Base-by-base conservation (phyloP, 2,888 invertebrate genomes). In the Neria commutata region DNA sequence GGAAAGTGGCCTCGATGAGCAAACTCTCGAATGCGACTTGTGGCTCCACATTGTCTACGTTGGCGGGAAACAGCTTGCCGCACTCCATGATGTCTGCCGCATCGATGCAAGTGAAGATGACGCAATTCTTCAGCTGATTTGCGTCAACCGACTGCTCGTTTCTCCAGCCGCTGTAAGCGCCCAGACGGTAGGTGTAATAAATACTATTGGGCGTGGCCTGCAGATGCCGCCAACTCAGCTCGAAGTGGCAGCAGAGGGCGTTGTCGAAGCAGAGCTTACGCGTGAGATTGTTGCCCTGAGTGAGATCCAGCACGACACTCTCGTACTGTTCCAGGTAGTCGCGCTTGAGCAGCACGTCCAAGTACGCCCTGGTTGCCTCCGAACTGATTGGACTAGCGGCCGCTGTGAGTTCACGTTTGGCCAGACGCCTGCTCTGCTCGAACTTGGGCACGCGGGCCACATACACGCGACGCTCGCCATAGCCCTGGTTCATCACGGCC, bases 111-210 rank as follows among this genome's bases (percentile, higher is more conserved):
- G 83, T 79, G 14, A 85, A 75, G 2, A 86, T 49, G 1, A 76
- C 84, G 64, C 85, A 86, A 40, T 81, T 75, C 48, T 84, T 81
- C 1, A 84, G 62, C 52, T 81, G 82, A 49, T 80, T 76, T 45
- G 70, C 69, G 46, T 81, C 78, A 6, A 78, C 73, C 0, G 71
- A 73, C 14, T 69, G 64, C 61, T 81, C 84, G 14, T 79, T 73
- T 25, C 85, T 77, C 40, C 80, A 72, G 2, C 84, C 85, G 56
- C 83, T 79, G 62, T 75, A 84, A 8, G 77, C 83, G 0, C 78
- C 83, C 55, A 84, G 40, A 1, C 82, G 80, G 64, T 85, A 85
- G 19, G 67, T 69, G 58, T 84, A 83, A 1, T 67, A 63, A 2
- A 37, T 48, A 2, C 29, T 49, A 2, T 10, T 29, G 1, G 3